Base-by-base conservation (phyloP, 2,113 vertebrate genomes). In the Macrotus californicus region DNA sequence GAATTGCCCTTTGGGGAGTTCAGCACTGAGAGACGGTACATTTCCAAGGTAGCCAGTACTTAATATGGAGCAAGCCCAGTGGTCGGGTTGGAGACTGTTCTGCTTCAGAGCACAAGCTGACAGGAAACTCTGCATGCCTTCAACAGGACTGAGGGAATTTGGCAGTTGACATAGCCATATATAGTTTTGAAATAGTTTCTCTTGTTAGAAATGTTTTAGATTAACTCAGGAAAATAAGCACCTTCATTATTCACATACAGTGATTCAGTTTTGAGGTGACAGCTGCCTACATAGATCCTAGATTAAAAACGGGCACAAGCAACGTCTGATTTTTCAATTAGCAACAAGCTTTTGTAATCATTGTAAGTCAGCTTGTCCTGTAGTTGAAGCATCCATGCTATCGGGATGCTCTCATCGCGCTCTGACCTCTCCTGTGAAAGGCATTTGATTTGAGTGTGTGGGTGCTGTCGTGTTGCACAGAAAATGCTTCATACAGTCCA, bases 1-100 rank as follows among this genome's bases (percentile, higher is more conserved):
- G 94, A 94, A 97, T 98, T 93, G 97, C 94, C 96, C 93, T 95
- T 93, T 54, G 94, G 97, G 94, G 93, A 96, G 86, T 96, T 93
- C 89, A 79, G 85, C 96, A 95, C 88, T 70, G 85, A 97, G 91
- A 94, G 94, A 92, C 56, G 73, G 92, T 91, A 29, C 86, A 67
- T 96, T 97, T 97, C 95, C 96, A 91, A 94, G 86, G 96, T 94
- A 96, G 88, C 93, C 67, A 43, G 31, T 56, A 72, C 94, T 81
- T 93, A 89, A 43, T 66, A 4, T 10, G 29, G 73, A 94, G 93
- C 93, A 88, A 97, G 66, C 66, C 95, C 91, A 43, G 92, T 70
- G 67, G 90, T 96, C 8, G 80, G 89, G 93, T 82, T 80, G 90
- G 75, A 96, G 87, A 92, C 88, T 67, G 3, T 26, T 92, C 69